A percentile compares a stretch with the other conserved stretches of the same genome.
Conservation (phyloP, 2,888 invertebrate species). For the Isotomurus palustris region DNA sequence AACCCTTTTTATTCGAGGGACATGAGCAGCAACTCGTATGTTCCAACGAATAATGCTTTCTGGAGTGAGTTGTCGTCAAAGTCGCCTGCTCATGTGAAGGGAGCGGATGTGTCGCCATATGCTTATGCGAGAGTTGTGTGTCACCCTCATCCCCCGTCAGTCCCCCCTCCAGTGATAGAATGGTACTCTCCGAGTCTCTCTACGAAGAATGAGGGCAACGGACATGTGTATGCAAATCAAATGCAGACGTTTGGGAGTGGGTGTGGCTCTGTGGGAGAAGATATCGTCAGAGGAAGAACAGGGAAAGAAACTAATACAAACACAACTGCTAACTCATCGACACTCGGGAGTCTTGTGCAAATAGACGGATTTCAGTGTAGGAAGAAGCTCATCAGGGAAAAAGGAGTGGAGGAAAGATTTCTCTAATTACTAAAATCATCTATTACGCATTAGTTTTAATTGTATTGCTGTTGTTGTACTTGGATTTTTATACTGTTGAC, state of each 20-base stretch:
- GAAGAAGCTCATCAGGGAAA: conserved; percentile 42
- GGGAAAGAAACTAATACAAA: conserved; percentile 31
- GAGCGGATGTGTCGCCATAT: conserved; percentile 45
- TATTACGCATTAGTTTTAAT: no score
- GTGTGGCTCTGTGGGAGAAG: background rate
- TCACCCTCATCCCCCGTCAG: conserved; percentile 19
- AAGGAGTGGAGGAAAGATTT: conserved; percentile 45
- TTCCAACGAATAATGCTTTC: no score
- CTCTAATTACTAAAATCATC: no score
- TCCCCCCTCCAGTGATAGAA: conserved; percentile 34
- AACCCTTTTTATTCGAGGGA: no score
- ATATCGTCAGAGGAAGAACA: conserved; percentile 14
- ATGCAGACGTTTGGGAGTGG: conserved; percentile 39
- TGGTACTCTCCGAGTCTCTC: conserved; percentile 40
- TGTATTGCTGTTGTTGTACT: no score
- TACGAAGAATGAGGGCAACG: conserved; percentile 17
- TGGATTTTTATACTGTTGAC: no score
- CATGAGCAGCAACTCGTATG: no score
- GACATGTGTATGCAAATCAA: conserved; percentile 45
- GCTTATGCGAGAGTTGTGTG: conserved; percentile 44
- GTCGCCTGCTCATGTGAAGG: no score
- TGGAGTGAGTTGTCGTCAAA: no score
- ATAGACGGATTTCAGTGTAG: conserved; percentile 45
- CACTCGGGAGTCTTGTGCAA: conserved; percentile 36
- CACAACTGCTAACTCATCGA: conserved; percentile 30